Evolutionary conservation across 2,888 invertebrate species (phyloP).

Genomic region (Carcina quercana): DNA sequence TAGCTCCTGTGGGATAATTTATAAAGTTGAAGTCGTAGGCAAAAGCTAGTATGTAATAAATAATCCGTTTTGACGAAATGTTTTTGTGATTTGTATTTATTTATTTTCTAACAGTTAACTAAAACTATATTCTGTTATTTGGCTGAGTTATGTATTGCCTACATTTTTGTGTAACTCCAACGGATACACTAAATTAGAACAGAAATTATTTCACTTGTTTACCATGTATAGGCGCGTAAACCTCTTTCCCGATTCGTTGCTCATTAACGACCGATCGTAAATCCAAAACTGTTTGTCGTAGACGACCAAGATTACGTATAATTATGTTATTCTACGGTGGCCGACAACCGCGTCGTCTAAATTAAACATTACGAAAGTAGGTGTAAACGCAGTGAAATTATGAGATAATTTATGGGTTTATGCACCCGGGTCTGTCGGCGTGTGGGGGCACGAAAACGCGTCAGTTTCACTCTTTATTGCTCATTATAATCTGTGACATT

Average conservation of each 20-base stretch:
- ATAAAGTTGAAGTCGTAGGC: too few species aligned
- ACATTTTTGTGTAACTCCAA: too few species aligned
- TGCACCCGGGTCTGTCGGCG: slow-evolving; percentile 24
- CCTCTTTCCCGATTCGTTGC: slow-evolving; percentile 26
- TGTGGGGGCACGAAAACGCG: slow-evolving; percentile 21
- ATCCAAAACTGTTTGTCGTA: slow-evolving; percentile 53
- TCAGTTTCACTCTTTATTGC: background rate
- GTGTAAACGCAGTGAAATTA: slow-evolving; percentile 24
- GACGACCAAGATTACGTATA: slow-evolving; percentile 55
- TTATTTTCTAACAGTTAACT: too few species aligned
- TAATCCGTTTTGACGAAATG: too few species aligned
- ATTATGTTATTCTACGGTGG: slow-evolving; percentile 54
- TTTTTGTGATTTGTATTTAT: too few species aligned
- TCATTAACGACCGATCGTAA: slow-evolving; percentile 45
- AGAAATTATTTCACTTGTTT: slow-evolving; percentile 10
- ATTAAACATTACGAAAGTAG: slow-evolving; percentile 41
- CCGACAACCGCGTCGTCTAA: slow-evolving; percentile 43
- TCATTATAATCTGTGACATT: slow-evolving; percentile 33
- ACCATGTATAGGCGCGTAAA: slow-evolving; percentile 11
- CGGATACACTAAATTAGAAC: slow-evolving; percentile 6
- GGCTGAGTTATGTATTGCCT: too few species aligned
- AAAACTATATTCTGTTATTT: too few species aligned
- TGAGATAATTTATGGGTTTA: slow-evolving; percentile 33
- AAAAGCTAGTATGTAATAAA: too few species aligned
- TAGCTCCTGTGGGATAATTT: too few species aligned